Evolutionary conservation across 1,140 invertebrate species (phyloP), one percentile per base, ranked within the genome.

Genomic region (Ctenoplectra terminalis): DNA sequence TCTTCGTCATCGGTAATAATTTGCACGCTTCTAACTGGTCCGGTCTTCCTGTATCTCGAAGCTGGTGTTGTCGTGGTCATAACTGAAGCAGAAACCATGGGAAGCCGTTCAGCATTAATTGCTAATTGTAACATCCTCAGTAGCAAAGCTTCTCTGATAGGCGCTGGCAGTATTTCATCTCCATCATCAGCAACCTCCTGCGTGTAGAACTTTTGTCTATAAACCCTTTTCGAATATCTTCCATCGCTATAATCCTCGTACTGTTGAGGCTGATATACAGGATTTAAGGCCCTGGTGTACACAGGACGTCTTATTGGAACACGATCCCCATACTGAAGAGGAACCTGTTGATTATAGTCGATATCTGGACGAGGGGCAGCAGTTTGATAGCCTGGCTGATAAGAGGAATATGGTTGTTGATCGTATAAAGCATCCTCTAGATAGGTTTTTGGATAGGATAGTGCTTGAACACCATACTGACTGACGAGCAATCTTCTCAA

Each of bases 61-160:
- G 88, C 31, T 1, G 91, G 83, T 0, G 90, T 91, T 0, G 91
- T 88, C 17, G 87, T 91, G 34, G 92, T 82, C 29, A 91, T 69
- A 26, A 90, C 43, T 0, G 82, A 75, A 0, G 87, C 89, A 20
- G 90, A 70, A 6, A 87, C 83, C 77, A 93, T 88, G 7, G 94
- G 87, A 48, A 95, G 94, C 60, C 94, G 94, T 83, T 96, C 95
- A 2, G 95, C 94, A 87, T 95, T 96, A 69, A 96, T 96, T 0
- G 96, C 96, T 29, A 96, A 85, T 83, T 96, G 95, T 6, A 96
- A 89, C 96, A 96, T 96, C 84, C 96, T 95, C 66, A 96, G 85
- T 8, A 96, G 86, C 29, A 96, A 89, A 82, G 96, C 96, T 91
- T 96, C 96, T 54, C 96, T 92, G 13, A 96, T 95, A 43, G 96